A percentile compares a stretch with the other conserved stretches of the same genome.
These are phyloP conservation scores for Sebastes vulpes DNA, from an alignment of 2,797 vertebrate species.

Conservation along the genomic window DNA sequence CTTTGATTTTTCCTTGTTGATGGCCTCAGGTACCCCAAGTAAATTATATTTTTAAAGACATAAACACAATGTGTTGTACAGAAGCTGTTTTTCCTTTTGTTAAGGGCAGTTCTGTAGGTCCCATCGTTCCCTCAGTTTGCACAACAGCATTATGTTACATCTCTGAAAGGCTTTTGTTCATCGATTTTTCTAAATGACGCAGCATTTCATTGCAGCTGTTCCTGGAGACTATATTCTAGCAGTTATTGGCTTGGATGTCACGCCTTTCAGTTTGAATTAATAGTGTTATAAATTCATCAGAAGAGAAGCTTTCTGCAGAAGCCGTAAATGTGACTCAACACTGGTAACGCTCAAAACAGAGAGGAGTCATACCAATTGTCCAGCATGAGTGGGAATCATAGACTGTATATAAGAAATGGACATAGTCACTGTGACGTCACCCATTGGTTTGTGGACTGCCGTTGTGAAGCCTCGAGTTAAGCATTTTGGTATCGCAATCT, in stretches of 20 bases:
- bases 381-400: background rate
- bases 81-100: background rate
- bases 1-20: background rate
- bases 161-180: conserved; percentile 53
- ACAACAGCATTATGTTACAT: conserved; percentile 33
- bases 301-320: conserved; percentile 1
- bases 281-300: conserved; percentile 50
- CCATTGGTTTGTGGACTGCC: background rate
- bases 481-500: too few species aligned
- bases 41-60: background rate
- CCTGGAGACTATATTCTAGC: conserved; percentile 46
- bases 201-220: conserved; percentile 68
- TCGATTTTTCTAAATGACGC: conserved; percentile 74
- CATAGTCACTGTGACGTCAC: background rate
- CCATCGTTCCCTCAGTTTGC: conserved; percentile 49
- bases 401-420: background rate
- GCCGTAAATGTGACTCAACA: background rate
- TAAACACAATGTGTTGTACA: background rate
- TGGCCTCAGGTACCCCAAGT: background rate
- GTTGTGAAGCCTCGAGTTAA: too few species aligned
- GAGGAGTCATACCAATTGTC: background rate
- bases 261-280: conserved; percentile 57
- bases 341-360: background rate
- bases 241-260: conserved; percentile 57
- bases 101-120: background rate